These are phyloP conservation scores for Epinephelus lanceolatus DNA, from an alignment of 2,113 vertebrate species.

Conservation along the genomic window DNA sequence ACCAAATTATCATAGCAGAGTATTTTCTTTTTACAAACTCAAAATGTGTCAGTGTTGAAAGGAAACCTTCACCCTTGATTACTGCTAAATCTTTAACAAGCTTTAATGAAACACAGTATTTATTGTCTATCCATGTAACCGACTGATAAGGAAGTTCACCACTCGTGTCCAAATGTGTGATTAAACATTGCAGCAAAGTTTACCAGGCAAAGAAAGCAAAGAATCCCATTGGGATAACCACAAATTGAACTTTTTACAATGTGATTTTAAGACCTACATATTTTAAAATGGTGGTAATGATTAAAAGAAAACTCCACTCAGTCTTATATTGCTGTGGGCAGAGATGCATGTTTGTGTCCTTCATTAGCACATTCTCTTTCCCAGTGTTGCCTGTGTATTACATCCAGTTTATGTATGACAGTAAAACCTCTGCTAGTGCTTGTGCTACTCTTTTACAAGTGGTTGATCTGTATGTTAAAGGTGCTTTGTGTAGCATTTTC, in stretches of 20 bases:
- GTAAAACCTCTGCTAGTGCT: neutral
- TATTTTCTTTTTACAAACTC: too few relatives aligned
- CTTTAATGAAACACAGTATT: slow-evolving; percentile 7
- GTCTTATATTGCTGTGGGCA: neutral
- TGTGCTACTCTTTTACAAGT: neutral
- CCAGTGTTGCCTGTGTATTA: neutral
- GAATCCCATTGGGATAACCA: neutral
- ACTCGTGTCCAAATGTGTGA: neutral
- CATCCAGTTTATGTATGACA: neutral
- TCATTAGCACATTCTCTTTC: neutral
- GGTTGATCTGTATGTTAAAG: neutral
- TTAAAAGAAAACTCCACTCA: neutral
- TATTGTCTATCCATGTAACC: neutral
- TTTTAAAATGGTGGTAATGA: neutral
- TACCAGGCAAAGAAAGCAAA: neutral
- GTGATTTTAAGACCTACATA: neutral
- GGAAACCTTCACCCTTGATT: too few relatives aligned
- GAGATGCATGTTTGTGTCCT: neutral
- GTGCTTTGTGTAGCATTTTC: neutral
- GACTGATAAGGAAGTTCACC: neutral
- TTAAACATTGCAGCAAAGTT: neutral
- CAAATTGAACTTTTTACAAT: neutral
- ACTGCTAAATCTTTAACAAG: too few relatives aligned
- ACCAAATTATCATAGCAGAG: too few relatives aligned
- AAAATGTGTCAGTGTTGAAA: too few relatives aligned